phyloP scores from a whole-genome alignment of 2,113 vertebrate species.

The Paradoxurus hermaphroditus region DNA sequence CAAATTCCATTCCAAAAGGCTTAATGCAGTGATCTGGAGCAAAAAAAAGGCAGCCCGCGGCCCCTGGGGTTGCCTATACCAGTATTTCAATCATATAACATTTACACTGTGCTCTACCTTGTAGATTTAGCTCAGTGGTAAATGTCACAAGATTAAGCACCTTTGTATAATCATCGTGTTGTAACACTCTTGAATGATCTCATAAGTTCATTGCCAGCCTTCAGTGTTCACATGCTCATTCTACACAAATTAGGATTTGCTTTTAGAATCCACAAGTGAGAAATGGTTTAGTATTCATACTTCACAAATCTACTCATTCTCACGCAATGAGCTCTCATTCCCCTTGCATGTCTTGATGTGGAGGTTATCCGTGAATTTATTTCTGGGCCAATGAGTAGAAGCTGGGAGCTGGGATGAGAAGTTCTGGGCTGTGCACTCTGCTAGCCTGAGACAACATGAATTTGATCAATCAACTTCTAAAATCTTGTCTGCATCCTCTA shows the following conservation, averaged over 20 bases:
- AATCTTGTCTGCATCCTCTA: background rate
- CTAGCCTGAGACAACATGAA: background rate
- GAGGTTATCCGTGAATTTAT: background rate
- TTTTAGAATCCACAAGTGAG: background rate
- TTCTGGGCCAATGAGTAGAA: background rate
- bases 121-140: constrained; percentile 14
- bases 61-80: background rate
- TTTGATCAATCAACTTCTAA: background rate
- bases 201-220: background rate
- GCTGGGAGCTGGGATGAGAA: background rate
- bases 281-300: background rate
- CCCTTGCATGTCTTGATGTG: background rate
- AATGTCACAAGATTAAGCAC: constrained; percentile 57
- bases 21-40: background rate
- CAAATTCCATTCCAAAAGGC: background rate
- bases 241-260: background rate
- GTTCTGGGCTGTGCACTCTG: background rate
- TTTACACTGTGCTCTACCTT: constrained; percentile 24
- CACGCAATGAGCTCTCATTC: background rate
- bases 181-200: background rate
- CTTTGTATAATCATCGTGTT: constrained; percentile 24
- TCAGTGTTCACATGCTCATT: background rate
- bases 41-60: background rate
- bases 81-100: background rate
- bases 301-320: background rate